Evolutionary conservation across 1,140 invertebrate species (phyloP), one percentile per base, ranked within the genome.

Genomic region (Coelopa frigida): DNA sequence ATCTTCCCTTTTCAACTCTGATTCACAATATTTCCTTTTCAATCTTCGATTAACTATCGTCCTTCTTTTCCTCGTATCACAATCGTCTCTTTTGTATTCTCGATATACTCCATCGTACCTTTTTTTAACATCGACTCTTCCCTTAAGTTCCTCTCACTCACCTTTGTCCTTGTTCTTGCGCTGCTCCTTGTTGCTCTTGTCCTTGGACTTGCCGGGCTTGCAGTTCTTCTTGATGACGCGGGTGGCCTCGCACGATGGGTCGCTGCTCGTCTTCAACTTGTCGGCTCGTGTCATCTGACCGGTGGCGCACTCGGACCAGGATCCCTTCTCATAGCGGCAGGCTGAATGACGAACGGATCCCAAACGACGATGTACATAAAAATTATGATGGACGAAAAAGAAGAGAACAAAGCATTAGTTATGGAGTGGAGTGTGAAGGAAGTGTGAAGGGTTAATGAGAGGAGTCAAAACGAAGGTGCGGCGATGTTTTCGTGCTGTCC

Each of bases 251-350:
- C 84, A 87, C 37, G 78, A 75, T 11, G 80, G 66, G 61, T 85
- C 82, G 47, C 82, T 84, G 59, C 81, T 83, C 22, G 77, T 68
- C 56, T 84, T 85, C 44, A 87, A 60, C 54, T 78, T 83, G 60
- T 86, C 81, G 52, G 76, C 76, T 61, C 84, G 77, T 38, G 77
- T 77, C 77, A 84, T 83, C 64, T 75, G 72, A 49, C 79, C 67
- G 23, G 55, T 66, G 15, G 53, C 85, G 70, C 89, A 92, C 55
- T 89, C 85, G 47, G 84, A 83, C 89, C 88, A 91, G 48, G 83
- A 73, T 47, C 86, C 83, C 59, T 91, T 87, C 44, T 76, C 75
- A 69, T 91, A 92, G 61, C 86, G 82, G 69, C 89, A 92, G 38
- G 79, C 67, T 70, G 39, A n/a, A 35, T 36, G 37, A 15, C 22